Base-by-base conservation (phyloP, 2,797 vertebrate genomes). In the Apogon talboti region DNA sequence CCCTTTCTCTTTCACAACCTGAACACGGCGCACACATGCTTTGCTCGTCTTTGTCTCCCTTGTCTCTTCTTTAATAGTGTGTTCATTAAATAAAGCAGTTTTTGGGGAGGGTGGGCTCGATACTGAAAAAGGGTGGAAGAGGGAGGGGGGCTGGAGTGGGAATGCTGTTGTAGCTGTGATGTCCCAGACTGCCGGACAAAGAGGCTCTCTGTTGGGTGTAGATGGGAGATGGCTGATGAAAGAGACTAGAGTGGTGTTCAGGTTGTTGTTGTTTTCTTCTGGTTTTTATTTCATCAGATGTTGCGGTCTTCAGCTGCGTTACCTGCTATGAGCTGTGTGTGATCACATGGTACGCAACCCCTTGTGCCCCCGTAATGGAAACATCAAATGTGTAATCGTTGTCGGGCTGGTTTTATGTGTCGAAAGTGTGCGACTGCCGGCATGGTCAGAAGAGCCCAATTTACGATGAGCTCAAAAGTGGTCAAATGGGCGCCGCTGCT, bases 51-150 rank as follows among this genome's bases (percentile, higher is more conserved):
- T 88, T 90, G 84, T 89, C 69, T 89, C 77, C 64, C 33, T 76
- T 78, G 60, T 87, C 68, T 90, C 71, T 83, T 81, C 79, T 92
- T 90, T 88, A 91, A 90, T 87, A 73, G 78, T 85, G 87, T 88
- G 89, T 92, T 92, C 88, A 91, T 92, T 90, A 91, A 89, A 92
- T 91, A 88, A 90, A 86, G 81, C 83, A 69, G 69, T 81, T 90
- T 85, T 10, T 66, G 42, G 4, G 74, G 62, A 47, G 79, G 74
- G 71, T 46, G 68, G 80, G 59, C 64, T 79, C 69, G 60, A 74
- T 57, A 44, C 68, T 91, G 81, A 90, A 89, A 91, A 83, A 16
- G 30, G 66, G 46, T n/a, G n/a, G n/a, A n/a, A 33, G 46, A 33
- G 68, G 41, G 33, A 28, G 5, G 60, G 76, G 66, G 72, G 60